Percentiles rank a stretch among this genome's conserved stretches.
Conservation (phyloP, 2,797 vertebrate species). For the Buceros bicornis region DNA sequence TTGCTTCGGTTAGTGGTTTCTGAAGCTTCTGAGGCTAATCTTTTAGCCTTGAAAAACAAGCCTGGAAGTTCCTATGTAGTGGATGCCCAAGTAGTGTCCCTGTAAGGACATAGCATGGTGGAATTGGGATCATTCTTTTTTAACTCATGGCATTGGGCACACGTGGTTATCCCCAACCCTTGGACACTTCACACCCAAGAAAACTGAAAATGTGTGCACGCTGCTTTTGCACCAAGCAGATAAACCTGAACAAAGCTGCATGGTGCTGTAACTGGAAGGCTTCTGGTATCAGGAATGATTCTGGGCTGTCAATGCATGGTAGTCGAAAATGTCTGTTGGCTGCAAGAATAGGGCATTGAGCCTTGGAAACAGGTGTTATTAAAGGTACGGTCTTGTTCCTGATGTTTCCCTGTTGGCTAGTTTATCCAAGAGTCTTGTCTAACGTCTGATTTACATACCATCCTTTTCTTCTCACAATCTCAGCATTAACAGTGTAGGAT, state of each 20-base stretch:
- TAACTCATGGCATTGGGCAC: background rate
- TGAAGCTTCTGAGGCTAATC: background rate
- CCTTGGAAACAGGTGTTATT: background rate
- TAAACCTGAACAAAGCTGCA: background rate
- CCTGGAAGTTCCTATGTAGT: background rate
- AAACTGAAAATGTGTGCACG: background rate
- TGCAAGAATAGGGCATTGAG: background rate
- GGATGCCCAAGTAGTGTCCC: fast-evolving
- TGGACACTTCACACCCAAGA: background rate
- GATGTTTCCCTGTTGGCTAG: background rate
- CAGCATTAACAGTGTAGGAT: background rate
- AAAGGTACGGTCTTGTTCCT: background rate
- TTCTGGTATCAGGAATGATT: background rate
- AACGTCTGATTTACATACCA: background rate
- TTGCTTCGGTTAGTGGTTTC: background rate
- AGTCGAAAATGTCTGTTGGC: background rate
- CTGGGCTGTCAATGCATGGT: background rate
- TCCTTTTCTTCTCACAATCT: background rate
- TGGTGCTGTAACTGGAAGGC: background rate
- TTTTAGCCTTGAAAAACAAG: background rate
- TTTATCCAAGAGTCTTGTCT: background rate
- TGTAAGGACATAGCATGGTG: background rate
- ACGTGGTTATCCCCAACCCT: background rate
- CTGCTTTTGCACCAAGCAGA: background rate
- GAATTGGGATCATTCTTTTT: background rate